A percentile compares a stretch with the other conserved stretches of the same genome.
These are phyloP conservation scores for Podarcis muralis DNA, from an alignment of 2,113 vertebrate genomes.

Conservation along the genomic window DNA sequence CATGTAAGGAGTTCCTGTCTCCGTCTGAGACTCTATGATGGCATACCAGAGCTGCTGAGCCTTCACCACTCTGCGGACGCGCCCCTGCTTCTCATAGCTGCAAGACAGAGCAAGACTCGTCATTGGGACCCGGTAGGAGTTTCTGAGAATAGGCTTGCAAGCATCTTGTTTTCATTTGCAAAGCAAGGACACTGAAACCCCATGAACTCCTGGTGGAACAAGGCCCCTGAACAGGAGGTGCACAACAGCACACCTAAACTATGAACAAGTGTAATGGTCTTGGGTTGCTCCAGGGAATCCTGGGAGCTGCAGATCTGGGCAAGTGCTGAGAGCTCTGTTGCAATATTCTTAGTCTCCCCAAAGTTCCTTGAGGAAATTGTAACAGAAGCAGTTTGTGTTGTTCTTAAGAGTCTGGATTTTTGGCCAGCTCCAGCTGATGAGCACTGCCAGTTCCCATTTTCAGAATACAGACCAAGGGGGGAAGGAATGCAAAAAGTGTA, in stretches of 20 bases:
- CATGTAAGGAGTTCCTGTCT: constrained; percentile 97
- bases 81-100: constrained; percentile 91
- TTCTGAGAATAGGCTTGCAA: neutral
- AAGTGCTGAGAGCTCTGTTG: neutral
- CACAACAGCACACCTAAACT: neutral
- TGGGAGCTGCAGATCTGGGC: neutral
- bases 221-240: neutral
- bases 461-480: too few relatives aligned
- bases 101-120: neutral
- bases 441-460: neutral
- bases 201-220: neutral
- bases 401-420: neutral
- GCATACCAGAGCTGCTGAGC: constrained; percentile 96
- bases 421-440: neutral
- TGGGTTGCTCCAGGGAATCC: too few relatives aligned
- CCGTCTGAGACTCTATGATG: constrained; percentile 96
- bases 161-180: neutral
- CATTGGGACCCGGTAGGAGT: accelerated
- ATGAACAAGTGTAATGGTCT: neutral
- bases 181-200: neutral
- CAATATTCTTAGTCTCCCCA: neutral
- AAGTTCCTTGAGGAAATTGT: too few relatives aligned
- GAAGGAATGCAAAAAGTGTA: too few relatives aligned
- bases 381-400: neutral
- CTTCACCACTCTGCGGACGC: constrained; percentile 87